Conservation (phyloP, 2,888 invertebrate genomes). For the Ophion costatus region DNA sequence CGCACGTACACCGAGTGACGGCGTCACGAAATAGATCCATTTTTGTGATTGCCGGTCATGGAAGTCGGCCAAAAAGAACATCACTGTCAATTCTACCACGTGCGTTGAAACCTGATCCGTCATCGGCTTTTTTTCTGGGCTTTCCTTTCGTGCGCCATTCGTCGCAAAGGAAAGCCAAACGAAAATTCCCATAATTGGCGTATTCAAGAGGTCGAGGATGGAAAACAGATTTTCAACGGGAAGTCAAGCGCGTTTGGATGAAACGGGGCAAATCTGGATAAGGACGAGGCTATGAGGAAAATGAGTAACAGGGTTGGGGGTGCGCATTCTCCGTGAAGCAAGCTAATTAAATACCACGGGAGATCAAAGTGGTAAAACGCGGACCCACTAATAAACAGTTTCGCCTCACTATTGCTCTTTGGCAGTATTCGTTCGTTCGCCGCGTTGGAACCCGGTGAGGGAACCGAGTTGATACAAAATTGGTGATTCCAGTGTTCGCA, state of each 20-base stretch:
- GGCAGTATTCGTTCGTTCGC: constrained; percentile 43
- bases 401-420: constrained; percentile 49
- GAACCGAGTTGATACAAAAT: constrained; percentile 57
- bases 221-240: constrained; percentile 27
- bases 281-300: constrained; percentile 21
- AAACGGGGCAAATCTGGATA: constrained; percentile 34
- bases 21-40: neutral
- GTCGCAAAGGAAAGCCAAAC: neutral
- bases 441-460: constrained; percentile 19
- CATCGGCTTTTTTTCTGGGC: too few relatives aligned
- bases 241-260: constrained; percentile 29
- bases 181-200: neutral
- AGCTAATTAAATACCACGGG: constrained; percentile 69
- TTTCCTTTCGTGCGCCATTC: too few relatives aligned
- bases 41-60: neutral
- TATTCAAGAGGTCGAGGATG: neutral
- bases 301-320: constrained; percentile 24
- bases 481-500: constrained; percentile 63
- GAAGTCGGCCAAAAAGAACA: neutral
- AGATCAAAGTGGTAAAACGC: constrained; percentile 65
- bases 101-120: too few relatives aligned
- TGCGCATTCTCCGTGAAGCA: constrained; percentile 60
- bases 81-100: neutral
- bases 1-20: neutral
- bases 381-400: constrained; percentile 68